Conservation (phyloP, 2,797 vertebrate genomes). For the Salarias fasciatus region DNA sequence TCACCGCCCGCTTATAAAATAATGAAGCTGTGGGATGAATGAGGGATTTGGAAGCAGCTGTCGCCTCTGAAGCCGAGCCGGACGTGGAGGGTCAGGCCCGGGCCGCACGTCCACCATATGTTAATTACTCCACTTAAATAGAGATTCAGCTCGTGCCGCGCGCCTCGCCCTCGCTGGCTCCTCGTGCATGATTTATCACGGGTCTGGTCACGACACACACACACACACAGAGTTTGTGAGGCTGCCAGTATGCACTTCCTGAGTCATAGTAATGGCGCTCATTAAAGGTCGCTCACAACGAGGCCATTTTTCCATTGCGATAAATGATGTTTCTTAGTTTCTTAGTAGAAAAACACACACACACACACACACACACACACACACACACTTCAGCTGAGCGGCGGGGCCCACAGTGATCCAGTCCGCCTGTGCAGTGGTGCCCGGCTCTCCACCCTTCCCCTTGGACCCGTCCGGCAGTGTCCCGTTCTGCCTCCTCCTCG, state of each 20-base stretch:
- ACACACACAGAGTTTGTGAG: too few species aligned
- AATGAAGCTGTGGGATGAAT: too few species aligned
- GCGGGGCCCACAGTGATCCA: constrained; percentile 72
- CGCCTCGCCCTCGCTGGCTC: constrained; percentile 15
- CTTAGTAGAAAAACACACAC: constrained; percentile 31
- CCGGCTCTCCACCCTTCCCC: constrained; percentile 56
- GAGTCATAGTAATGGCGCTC: constrained; percentile 43
- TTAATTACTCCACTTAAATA: constrained; percentile 16
- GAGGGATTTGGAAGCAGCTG: too few species aligned
- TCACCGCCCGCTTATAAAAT: too few species aligned
- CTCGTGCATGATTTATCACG: constrained; percentile 25
- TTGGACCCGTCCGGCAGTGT: too few species aligned
- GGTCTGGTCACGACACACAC: constrained; percentile 2
- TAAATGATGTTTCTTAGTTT: constrained; percentile 53
- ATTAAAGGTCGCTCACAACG: constrained; percentile 57
- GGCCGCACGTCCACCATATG: constrained; percentile 1
- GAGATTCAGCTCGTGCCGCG: constrained; percentile 1
- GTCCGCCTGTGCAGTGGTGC: constrained; percentile 60
- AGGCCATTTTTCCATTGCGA: constrained; percentile 15
- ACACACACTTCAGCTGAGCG: background rate
- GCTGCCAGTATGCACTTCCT: constrained; percentile 24
- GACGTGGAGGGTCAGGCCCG: constrained; percentile 1
- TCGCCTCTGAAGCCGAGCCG: constrained; percentile 1
- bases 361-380: too few species aligned
- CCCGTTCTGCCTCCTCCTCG: constrained; percentile 60